Evolutionary conservation across 1,140 invertebrate species (phyloP), one percentile per base, ranked within the genome.

Genomic region (Achatina immaculata): DNA sequence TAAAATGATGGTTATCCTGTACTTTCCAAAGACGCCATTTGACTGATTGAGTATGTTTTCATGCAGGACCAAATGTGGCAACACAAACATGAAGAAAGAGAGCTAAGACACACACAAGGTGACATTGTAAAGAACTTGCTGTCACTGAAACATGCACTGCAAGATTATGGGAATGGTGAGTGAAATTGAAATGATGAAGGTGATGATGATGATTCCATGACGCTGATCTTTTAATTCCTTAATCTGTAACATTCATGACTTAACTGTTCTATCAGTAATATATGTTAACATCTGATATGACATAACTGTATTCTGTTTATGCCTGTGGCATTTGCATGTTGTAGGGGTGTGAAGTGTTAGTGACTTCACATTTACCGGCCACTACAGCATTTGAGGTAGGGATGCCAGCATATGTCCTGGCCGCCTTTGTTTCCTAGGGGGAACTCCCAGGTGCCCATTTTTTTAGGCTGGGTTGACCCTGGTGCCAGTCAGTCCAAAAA

Each of bases 1-100:
- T 14, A 51, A 51, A 11, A 51, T 14, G 24, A 51, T 11, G 24
- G 11, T 24, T 51, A 11, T 14, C 48, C 48, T 51, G 11, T 14
- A 11, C 48, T 14, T 14, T 14, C 65, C 14, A 66, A 66, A 66
- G 65, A 66, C 24, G 11, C 24, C 48, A 51, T 24, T 28, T 66
- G 14, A 66, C 19, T 31, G 40, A 42, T 38, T 40, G 38, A 55
- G n/a, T 9, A 34, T 21, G 66, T 42, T 75, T 75, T 76, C 40
- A 45, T 71, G 65, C 65, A 91, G 90, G 89, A 90, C 78, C 89
- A 91, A 81, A 91, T 91, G 90, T 91, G 90, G 87, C 88, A 90
- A 84, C 88, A 90, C 74, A 91, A 91, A 81, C 90, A 91, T 74
- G 87, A 90, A 75, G 90, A 91, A 78, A 79, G 90, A 77, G 90